Percentiles rank a stretch among this genome's conserved stretches.
Evolutionary conservation across 35 echinoderm and acorn worm genomes (phyloP).

Genomic region (Acanthaster planci): DNA sequence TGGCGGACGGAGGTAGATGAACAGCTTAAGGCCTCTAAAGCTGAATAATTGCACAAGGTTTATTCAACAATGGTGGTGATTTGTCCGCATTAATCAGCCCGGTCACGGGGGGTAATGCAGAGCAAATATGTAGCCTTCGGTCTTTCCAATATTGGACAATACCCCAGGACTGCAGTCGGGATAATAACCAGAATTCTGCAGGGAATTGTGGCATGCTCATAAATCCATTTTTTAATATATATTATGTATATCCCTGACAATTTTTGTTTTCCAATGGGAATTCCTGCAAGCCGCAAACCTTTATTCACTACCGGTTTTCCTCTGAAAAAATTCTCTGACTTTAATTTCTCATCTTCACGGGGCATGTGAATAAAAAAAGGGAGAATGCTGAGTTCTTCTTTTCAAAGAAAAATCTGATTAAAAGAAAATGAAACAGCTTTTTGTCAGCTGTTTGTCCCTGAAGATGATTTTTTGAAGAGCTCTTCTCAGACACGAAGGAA

Average conservation of each 20-base stretch:
- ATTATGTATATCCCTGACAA: neutral
- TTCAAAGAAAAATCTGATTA: too few relatives aligned
- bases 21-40: too few relatives aligned
- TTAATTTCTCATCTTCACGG: too few relatives aligned
- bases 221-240: neutral
- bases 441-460: too few relatives aligned
- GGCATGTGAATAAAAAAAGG: too few relatives aligned
- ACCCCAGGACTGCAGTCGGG: neutral
- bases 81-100: conserved; percentile 14
- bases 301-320: too few relatives aligned
- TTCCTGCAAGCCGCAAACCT: neutral
- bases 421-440: too few relatives aligned
- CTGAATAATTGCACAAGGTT: conserved; percentile 15
- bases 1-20: too few relatives aligned
- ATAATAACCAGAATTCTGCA: neutral
- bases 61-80: conserved; percentile 29
- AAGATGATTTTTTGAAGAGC: too few relatives aligned
- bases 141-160: conserved; percentile 25
- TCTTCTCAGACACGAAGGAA: too few relatives aligned
- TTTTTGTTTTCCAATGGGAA: neutral
- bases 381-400: too few relatives aligned
- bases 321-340: too few relatives aligned
- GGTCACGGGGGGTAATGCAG: neutral
- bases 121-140: neutral
- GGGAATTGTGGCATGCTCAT: neutral